phyloP scores from a whole-genome alignment of 2,888 invertebrate species.

The Scelioninae gen. 2 region DNA sequence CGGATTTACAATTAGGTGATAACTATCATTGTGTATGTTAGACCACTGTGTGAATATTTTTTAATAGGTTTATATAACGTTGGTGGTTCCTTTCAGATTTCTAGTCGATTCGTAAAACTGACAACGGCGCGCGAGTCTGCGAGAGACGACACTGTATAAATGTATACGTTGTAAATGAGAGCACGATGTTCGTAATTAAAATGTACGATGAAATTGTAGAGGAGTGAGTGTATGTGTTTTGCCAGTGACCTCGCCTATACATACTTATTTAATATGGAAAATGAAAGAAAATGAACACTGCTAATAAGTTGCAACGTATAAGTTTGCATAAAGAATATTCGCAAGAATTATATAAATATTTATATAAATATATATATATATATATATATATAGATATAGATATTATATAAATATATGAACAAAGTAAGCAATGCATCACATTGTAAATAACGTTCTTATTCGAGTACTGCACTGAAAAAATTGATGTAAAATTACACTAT shows the following conservation, averaged over 20 bases:
- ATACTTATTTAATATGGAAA: conserved; percentile 42
- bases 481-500: conserved; percentile 18
- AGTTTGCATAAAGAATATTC: conserved; percentile 38
- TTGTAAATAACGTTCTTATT: conserved; percentile 51
- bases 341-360: too few species aligned
- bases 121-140: conserved; percentile 38
- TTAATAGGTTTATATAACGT: conserved; percentile 73
- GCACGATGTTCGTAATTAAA: conserved; percentile 23
- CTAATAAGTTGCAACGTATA: conserved; percentile 24
- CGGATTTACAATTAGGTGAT: conserved; percentile 48
- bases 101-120: conserved; percentile 63
- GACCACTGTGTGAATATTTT: conserved; percentile 74
- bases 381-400: too few species aligned
- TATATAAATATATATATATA: too few species aligned
- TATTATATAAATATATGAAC: conserved; percentile 19
- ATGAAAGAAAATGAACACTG: conserved; percentile 32
- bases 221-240: conserved; percentile 11
- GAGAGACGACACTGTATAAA: conserved; percentile 49
- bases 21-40: conserved; percentile 68
- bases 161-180: conserved; percentile 49
- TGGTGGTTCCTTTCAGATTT: conserved; percentile 66
- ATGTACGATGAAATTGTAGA: conserved; percentile 19
- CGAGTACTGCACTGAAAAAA: conserved; percentile 12
- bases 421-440: conserved; percentile 37
- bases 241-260: conserved; percentile 47